These are phyloP conservation scores for Scophthalmus maximus DNA, from an alignment of 2,113 vertebrate genomes.

Conservation along the genomic window DNA sequence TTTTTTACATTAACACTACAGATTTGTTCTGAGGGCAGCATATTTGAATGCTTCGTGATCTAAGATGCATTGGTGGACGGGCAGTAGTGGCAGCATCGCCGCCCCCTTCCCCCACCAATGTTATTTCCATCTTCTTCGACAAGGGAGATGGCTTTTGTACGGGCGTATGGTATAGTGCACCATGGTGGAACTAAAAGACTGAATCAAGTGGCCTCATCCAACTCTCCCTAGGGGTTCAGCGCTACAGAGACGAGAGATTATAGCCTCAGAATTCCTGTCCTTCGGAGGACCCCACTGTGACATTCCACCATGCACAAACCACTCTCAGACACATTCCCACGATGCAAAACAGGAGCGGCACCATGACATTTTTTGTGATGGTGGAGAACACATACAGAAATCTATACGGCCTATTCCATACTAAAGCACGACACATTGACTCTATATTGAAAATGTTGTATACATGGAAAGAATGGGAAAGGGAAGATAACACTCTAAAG, in stretches of 20 bases:
- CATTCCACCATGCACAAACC: conserved; percentile 62
- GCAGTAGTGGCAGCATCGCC: conserved; percentile 12
- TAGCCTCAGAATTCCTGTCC: conserved; percentile 66
- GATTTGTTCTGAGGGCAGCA: conserved; percentile 62
- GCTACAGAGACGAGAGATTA: conserved; percentile 76
- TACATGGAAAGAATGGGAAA: conserved; percentile 58
- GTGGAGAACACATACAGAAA: conserved; percentile 46
- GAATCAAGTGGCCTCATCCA: conserved; percentile 80
- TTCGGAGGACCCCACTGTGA: conserved; percentile 71
- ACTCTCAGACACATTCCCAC: conserved; percentile 51
- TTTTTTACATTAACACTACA: conserved; percentile 62
- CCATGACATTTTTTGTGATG: conserved; percentile 55
- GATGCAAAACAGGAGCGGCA: conserved; percentile 62
- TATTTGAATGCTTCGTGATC: conserved; percentile 70
- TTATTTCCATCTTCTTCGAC: conserved; percentile 69
- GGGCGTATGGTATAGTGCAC: conserved; percentile 59
- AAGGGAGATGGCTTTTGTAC: conserved; percentile 68
- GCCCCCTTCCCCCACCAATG: conserved; percentile 15
- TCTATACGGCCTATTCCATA: conserved; percentile 24
- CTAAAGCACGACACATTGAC: conserved; percentile 44
- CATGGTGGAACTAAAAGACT: conserved; percentile 78
- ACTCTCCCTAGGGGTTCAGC: conserved; percentile 70
- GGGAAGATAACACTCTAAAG: conserved; percentile 47
- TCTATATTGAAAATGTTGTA: conserved; percentile 66
- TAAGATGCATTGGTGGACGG: conserved; percentile 61